Base-by-base conservation (phyloP, 2,888 invertebrate species). In the Perizoma flavofasciatum region DNA sequence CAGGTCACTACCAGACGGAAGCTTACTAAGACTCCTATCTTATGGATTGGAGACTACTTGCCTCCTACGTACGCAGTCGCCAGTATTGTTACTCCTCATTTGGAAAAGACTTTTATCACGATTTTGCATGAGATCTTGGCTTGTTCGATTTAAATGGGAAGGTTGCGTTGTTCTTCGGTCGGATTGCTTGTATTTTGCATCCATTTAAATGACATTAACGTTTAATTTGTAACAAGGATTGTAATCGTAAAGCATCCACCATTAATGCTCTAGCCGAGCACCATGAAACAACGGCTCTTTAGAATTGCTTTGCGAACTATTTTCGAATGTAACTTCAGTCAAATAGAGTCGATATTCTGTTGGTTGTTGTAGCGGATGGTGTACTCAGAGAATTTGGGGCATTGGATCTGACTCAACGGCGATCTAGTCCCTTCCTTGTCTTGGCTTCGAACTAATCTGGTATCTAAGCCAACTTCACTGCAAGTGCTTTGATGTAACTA, bases 351-450 rank as follows among this genome's bases (percentile, higher is more conserved):
- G 71, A 60, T 74, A 78, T 82, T 89, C 59, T 71, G 67, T 70
- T 84, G 78, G 68, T 49, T 9, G 37, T 40, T 66, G 57, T 67
- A 69, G 79, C 72, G 77, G 89, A 91, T 91, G 90, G 86, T 86
- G 83, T 84, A 73, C 81, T 77, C 67, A 79, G 89, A n/a, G 90
- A 86, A 92, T 92, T 90, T 91, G 88, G 91, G 88, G 77, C 90
- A 90, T 49, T 80, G 77, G 75, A 81, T 88, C 86, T 91, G 90
- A 91, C 83, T 92, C 91, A 90, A 88, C 88, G 75, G 74, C 75
- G 82, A 82, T 85, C 85, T 85, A 88, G 85, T 88, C 87, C 89
- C 86, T 87, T 89, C 84, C 78, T 82, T 82, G 78, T 77, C 78
- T 79, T 72, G 71, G 77, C 40, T 61, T 61, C 47, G 45, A 80